Percentiles rank a stretch among this genome's conserved stretches.
Conservation (phyloP, 2,113 vertebrate species). For the Laticauda laticaudata region DNA sequence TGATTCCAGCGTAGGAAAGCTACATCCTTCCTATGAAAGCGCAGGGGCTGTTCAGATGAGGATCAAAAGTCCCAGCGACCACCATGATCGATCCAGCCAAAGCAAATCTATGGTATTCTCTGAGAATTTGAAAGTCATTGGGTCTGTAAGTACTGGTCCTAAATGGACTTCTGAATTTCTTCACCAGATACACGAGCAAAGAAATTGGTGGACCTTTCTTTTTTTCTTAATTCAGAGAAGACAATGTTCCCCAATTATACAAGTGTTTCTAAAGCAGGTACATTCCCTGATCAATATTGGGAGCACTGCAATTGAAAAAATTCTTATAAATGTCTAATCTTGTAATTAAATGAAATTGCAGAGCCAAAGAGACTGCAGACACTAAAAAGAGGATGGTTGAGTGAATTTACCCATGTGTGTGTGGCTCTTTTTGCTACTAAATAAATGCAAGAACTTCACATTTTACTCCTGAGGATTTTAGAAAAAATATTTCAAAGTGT, state of each 20-base stretch:
- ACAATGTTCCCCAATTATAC: neutral
- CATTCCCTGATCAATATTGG: neutral
- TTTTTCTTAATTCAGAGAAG: neutral
- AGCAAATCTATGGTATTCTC: conserved; percentile 81
- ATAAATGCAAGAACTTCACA: neutral
- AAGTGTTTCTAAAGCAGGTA: neutral
- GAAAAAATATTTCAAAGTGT: neutral
- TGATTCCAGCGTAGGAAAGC: conserved; percentile 61
- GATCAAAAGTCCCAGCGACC: conserved; percentile 74
- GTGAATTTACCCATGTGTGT: neutral
- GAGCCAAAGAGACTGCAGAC: neutral
- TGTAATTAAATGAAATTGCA: neutral
- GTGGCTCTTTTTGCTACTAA: neutral
- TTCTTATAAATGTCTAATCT: neutral
- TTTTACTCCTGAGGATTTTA: neutral
- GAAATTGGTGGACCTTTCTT: neutral
- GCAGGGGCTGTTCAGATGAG: conserved; percentile 75
- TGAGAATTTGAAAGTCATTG: conserved; percentile 67
- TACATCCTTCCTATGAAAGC: conserved; percentile 61
- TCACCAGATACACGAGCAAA: neutral
- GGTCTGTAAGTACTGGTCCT: conserved; percentile 71
- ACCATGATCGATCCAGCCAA: conserved; percentile 76
- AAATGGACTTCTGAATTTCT: neutral
- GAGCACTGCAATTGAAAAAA: neutral
- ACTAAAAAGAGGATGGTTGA: neutral